Conservation (phyloP, 2,797 vertebrate genomes). For the Pangasius krempfi region DNA sequence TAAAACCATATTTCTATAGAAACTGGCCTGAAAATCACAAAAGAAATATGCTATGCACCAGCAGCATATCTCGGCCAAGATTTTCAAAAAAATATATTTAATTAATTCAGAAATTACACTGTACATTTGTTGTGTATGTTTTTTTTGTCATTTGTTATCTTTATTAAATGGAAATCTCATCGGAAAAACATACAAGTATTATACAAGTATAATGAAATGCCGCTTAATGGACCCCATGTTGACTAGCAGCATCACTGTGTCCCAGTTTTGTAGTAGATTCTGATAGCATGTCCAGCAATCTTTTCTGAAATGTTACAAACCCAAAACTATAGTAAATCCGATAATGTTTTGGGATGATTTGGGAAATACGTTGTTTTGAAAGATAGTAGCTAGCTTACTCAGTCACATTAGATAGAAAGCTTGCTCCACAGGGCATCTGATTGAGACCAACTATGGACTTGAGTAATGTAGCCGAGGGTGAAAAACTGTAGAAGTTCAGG, state of each 20-base stretch:
- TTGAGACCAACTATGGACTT: background rate
- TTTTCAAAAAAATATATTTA: background rate
- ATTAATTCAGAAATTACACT: slow-evolving; percentile 1
- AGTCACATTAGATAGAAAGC: background rate
- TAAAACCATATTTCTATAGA: background rate
- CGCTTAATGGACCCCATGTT: background rate
- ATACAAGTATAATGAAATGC: background rate
- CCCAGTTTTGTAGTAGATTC: background rate
- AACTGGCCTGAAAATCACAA: background rate
- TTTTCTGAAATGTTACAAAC: background rate
- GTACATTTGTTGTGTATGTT: background rate
- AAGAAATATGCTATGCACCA: background rate
- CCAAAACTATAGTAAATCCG: background rate
- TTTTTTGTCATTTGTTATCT: background rate
- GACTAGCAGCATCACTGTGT: background rate
- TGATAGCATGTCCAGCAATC: background rate
- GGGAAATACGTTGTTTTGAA: background rate
- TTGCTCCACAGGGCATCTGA: background rate
- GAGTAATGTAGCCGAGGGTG: background rate
- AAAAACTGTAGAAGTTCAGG: background rate
- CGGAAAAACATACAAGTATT: background rate
- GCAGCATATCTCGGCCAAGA: background rate
- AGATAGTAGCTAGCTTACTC: too few species aligned
- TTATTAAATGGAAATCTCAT: background rate
- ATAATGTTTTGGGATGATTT: background rate